Evolutionary conservation across 2,888 invertebrate species (phyloP).

Genomic region (Idaea straminata): DNA sequence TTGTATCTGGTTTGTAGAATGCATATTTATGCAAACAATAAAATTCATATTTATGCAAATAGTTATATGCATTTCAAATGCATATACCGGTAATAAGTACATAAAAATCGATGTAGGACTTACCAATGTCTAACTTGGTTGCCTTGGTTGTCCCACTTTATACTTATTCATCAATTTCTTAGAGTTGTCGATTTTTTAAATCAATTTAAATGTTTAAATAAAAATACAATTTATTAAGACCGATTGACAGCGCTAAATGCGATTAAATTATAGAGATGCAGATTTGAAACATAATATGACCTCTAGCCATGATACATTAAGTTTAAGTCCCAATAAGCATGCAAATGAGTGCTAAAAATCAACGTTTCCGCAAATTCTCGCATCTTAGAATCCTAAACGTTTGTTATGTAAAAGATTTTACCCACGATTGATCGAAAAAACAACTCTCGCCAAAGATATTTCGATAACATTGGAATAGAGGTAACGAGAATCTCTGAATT

Average conservation of each 20-base stretch:
- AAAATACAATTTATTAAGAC: no score
- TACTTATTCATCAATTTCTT: no score
- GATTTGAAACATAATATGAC: not conserved
- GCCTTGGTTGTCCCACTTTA: no score
- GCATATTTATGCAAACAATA: not conserved
- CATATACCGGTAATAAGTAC: not conserved
- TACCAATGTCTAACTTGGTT: no score
- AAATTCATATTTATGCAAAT: not conserved
- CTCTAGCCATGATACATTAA: not conserved
- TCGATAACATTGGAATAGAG: not conserved
- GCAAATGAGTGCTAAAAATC: not conserved
- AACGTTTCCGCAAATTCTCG: not conserved
- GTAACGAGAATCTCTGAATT: not conserved
- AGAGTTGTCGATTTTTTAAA: no score
- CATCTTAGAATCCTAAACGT: not conserved
- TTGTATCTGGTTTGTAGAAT: not conserved
- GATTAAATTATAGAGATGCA: no score
- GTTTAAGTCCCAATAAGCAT: not conserved
- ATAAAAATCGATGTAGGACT: not conserved
- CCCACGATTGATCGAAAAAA: not conserved
- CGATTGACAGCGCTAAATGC: no score
- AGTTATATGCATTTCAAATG: not conserved
- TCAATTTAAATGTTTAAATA: no score
- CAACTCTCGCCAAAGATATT: not conserved
- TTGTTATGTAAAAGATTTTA: not conserved